These are phyloP conservation scores for Esox niger DNA, from an alignment of 2,113 vertebrate genomes.

Conservation along the genomic window DNA sequence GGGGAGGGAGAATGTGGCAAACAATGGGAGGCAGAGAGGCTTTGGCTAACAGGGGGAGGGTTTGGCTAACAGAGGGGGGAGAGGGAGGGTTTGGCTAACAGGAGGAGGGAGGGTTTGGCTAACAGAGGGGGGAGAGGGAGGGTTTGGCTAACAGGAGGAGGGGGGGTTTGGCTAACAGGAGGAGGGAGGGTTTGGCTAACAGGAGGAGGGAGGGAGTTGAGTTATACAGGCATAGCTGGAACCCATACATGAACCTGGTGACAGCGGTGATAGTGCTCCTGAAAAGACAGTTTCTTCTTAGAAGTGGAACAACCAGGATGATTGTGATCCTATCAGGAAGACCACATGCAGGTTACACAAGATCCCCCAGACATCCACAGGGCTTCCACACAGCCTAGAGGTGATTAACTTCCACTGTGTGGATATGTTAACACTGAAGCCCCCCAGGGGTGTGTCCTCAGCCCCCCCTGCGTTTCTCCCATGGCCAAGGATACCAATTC, in stretches of 20 bases:
- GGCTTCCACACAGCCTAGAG: too few species aligned
- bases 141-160: too few species aligned
- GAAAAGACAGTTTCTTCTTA: background rate
- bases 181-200: slow-evolving; percentile 43
- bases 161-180: background rate
- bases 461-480: too few species aligned
- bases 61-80: too few species aligned
- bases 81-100: too few species aligned
- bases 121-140: too few species aligned
- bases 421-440: slow-evolving; percentile 17
- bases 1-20: too few species aligned
- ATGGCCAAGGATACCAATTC: too few species aligned
- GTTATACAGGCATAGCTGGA: slow-evolving; percentile 29
- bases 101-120: too few species aligned
- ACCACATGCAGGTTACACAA: background rate
- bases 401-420: background rate
- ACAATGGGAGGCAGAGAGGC: too few species aligned
- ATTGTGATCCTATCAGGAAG: background rate
- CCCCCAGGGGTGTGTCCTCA: slow-evolving; percentile 40
- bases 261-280: slow-evolving; percentile 19
- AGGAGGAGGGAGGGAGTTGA: slow-evolving; percentile 2
- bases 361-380: background rate
- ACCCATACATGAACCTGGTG: slow-evolving; percentile 23
- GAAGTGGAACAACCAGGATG: background rate
- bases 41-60: too few species aligned